phyloP scores from a whole-genome alignment of 2,888 invertebrate species.

The Chloroclysta siterata region DNA sequence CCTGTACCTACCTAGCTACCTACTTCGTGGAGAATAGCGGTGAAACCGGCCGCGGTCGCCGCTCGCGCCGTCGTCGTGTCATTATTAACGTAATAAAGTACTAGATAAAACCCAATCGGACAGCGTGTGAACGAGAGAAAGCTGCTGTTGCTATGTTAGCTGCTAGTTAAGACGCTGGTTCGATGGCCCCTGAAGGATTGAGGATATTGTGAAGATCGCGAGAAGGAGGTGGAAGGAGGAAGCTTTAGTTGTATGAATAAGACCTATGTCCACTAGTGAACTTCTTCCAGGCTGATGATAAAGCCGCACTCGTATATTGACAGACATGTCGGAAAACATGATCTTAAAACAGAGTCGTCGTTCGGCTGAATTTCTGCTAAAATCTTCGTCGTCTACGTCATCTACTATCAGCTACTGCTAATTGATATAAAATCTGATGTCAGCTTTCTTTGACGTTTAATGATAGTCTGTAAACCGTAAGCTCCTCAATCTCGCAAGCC shows the following conservation, averaged over 20 bases:
- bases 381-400: no score
- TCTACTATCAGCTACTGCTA: no score
- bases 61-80: constrained; percentile 61
- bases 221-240: no score
- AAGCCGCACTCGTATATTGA: neutral
- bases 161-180: constrained; percentile 33
- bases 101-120: constrained; percentile 79
- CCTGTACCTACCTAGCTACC: constrained; percentile 61
- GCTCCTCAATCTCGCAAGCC: neutral
- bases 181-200: neutral
- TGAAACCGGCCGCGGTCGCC: constrained; percentile 77
- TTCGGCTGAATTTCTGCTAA: no score
- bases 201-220: neutral
- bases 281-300: neutral
- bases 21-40: constrained; percentile 49
- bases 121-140: constrained; percentile 85
- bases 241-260: no score
- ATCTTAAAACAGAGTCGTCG: no score
- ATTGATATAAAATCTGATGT: no score
- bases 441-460: no score
- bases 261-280: no score
- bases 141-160: constrained; percentile 77
- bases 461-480: no score
- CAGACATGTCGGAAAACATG: no score
- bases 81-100: constrained; percentile 82